Evolutionary conservation across 2,888 invertebrate species (phyloP), one percentile per base, ranked within the genome.

Genomic region (Ecdyonurus torrentis): DNA sequence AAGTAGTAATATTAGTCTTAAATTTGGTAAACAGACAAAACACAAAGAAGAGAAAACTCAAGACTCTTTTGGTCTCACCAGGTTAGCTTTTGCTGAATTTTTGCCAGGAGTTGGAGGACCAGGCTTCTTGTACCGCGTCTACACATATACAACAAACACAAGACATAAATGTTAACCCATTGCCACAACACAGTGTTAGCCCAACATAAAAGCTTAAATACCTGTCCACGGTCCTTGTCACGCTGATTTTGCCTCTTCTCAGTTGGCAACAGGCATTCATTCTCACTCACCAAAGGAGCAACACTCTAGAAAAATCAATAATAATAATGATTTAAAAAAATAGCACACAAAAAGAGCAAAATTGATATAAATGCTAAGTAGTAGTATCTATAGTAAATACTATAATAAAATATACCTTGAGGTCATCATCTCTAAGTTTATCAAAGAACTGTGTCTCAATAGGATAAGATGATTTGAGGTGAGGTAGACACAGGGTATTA

Each of bases 81-180:
- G n/a, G n/a, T n/a, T n/a, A n/a, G n/a, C n/a, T n/a, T n/a, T n/a
- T n/a, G 7, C 37, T 5, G 37, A 10, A 72, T 89, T 85, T 75
- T 89, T 91, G 75, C 89, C 89, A 0, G 91, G 91, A 1, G 91
- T 91, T 23, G 91, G 91, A 59, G 90, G 91, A 0, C 91, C 91
- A 0, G 91, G 91, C 70, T 84, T 85, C 77, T 89, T 89, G 72
- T 91, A 91, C 0, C 87, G 84, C 0, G 86, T 89, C 72, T 86
- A 83, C 65, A 66, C 65, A 63, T 37, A 37, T 15, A 37, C n/a
- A 37, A 37, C 37, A 37, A 5, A 15, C 37, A 37, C 5, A 10
- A 15, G 15, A 15, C 37, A 37, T 15, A 10, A 10, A 5, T 37
- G 37, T 37, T 5, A 37, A 10, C 7, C 37, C 37, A 15, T 37